Percentiles rank a stretch among this genome's conserved stretches.
Evolutionary conservation across 2,797 vertebrate genomes (phyloP).

Genomic region (Hippoglossus hippoglossus): DNA sequence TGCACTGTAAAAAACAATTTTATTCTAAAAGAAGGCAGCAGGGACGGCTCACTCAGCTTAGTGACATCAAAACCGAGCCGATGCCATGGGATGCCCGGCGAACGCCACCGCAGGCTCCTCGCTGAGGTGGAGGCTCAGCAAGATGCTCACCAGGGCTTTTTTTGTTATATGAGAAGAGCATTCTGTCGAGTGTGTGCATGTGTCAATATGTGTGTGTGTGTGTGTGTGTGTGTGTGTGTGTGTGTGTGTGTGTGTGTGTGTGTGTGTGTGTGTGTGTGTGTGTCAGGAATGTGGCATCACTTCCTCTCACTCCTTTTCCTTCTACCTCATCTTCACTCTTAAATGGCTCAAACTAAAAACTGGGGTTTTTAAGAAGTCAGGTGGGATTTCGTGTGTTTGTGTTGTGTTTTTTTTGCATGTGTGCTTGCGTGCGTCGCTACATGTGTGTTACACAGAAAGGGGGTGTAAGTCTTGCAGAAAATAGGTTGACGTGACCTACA

Average conservation of each 20-base stretch:
- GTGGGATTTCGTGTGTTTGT: constrained; percentile 39
- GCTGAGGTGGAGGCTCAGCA: constrained; percentile 53
- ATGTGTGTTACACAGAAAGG: constrained; percentile 55
- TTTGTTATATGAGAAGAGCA: constrained; percentile 58
- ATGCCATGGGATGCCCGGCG: constrained; percentile 59
- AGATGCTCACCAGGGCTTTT: constrained; percentile 64
- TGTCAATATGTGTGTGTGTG: constrained; percentile 30
- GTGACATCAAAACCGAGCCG: constrained; percentile 65
- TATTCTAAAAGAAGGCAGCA: constrained; percentile 45
- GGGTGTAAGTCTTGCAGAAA: constrained; percentile 72
- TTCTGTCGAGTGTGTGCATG: constrained; percentile 39
- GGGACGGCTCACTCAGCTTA: constrained; percentile 43
- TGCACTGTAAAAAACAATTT: constrained; percentile 45
- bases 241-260: constrained; percentile 33
- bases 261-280: constrained; percentile 26
- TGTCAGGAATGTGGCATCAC: constrained; percentile 57
- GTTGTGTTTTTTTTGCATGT: constrained; percentile 25
- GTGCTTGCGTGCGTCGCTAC: constrained; percentile 27
- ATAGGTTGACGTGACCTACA: constrained; percentile 85
- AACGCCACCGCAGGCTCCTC: constrained; percentile 59
- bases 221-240: constrained; percentile 26
- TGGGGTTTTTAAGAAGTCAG: constrained; percentile 45
- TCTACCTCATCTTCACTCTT: constrained; percentile 45
- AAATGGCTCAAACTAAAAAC: constrained; percentile 69
- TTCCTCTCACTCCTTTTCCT: constrained; percentile 35